Conservation (phyloP, 2,888 invertebrate species). For the Tachina fera region DNA sequence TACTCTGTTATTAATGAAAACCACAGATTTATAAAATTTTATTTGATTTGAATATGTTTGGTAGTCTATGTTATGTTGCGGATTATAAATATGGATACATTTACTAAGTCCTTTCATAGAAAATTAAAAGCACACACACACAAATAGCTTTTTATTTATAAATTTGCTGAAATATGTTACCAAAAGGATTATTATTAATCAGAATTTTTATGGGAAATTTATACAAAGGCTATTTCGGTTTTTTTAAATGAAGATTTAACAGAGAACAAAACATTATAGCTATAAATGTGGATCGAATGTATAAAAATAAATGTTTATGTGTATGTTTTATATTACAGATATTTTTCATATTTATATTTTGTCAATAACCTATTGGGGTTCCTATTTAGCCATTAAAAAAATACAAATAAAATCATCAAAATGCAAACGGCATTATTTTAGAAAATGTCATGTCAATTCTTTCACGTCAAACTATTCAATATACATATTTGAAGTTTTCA, state of each 20-base stretch:
- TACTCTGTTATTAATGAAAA: no score
- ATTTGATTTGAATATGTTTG: constrained; percentile 24
- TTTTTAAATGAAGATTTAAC: not conserved
- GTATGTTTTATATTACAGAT: not conserved
- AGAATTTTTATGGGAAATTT: constrained; percentile 34
- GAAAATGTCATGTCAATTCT: no score
- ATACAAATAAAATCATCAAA: not conserved
- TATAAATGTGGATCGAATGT: no score
- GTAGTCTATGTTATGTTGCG: not conserved
- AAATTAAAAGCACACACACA: constrained; percentile 14
- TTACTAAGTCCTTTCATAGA: not conserved
- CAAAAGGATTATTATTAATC: constrained; percentile 30
- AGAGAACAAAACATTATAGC: not conserved
- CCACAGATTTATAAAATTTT: constrained; percentile 28
- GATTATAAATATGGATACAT: not conserved
- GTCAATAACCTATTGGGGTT: not conserved
- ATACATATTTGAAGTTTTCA: no score
- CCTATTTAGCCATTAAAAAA: not conserved
- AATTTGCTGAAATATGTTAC: constrained; percentile 14
- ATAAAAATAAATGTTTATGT: not conserved
- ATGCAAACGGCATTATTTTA: no score
- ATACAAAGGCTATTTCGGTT: constrained; percentile 4
- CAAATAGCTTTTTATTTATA: not conserved
- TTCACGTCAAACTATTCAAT: no score
- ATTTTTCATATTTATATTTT: constrained; percentile 24